Base-by-base conservation (phyloP, 1,140 invertebrate genomes). In the Lysiphlebus fabarum region DNA sequence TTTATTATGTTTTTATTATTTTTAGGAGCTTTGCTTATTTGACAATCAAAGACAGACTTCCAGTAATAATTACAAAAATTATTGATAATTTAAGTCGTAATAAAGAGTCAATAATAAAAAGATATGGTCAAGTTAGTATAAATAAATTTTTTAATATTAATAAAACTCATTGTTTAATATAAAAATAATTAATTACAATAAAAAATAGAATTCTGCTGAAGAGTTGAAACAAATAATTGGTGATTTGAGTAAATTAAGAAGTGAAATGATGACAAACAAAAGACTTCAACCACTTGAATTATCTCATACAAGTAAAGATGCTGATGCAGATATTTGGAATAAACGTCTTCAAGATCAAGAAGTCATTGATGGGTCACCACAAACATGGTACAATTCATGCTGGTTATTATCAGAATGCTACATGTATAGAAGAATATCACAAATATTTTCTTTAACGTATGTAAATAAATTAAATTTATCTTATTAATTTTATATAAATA, bases 391-490 rank as follows among this genome's bases (percentile, higher is more conserved):
- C 71, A 84, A 85, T 44, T 85, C 87, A 45, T 78, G 85, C 6
- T 98, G 93, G 93, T 79, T 99, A 0, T 90, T 92, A 70, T 84
- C 87, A 8, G 96, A 99, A 80, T 95, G 94, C 70, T 98, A 96
- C 70, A 86, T 97, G 79, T 99, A 99, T 71, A 82, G 95, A 14
- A 81, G 87, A 68, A 83, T 98, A 26, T 78, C 84, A 63, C 90
- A 96, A 73, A 85, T 87, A 49, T 88, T 96, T 72, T 76, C 85
- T 66, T 70, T 85, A 49, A 88, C 84, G 88, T 91, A 82, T n/a
- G 49, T 9, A 5, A 11, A 11, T 40, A 1, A 8, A 40, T 40
- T 40, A 8, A 40, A 40, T 41, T 50, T 40, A 1, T 38, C 6
- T 17, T 10, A 17, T 53, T 8, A 7, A 45, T 14, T 6, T 48